Conservation (phyloP, 2,888 invertebrate genomes). For the Parasteatoda lunata region DNA sequence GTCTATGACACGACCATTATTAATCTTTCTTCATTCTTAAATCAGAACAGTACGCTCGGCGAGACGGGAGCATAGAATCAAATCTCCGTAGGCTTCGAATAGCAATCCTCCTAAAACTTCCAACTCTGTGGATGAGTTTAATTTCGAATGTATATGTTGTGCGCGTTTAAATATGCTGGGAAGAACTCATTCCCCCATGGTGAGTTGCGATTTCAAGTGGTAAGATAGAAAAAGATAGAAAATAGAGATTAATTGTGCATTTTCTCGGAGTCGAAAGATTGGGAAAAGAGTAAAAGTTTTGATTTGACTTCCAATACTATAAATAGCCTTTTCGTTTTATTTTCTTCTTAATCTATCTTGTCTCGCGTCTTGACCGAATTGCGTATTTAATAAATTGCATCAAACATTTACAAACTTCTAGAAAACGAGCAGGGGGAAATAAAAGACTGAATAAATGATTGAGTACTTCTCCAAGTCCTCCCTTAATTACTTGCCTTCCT, state of each 20-base stretch:
- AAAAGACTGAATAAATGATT: constrained; percentile 32
- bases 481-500: not conserved
- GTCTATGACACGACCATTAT: constrained; percentile 61
- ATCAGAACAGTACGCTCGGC: not conserved
- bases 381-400: constrained; percentile 55
- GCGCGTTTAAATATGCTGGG: not conserved
- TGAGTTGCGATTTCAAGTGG: constrained; percentile 23
- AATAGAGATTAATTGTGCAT: constrained; percentile 64
- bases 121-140: constrained; percentile 51
- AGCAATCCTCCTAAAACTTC: constrained; percentile 56
- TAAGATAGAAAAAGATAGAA: constrained; percentile 30
- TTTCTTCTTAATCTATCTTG: constrained; percentile 48
- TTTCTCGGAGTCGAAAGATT: constrained; percentile 17
- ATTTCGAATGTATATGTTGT: constrained; percentile 27
- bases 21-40: constrained; percentile 60
- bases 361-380: constrained; percentile 46
- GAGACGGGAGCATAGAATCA: constrained; percentile 16
- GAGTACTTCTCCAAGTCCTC: not conserved
- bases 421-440: constrained; percentile 14
- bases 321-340: not conserved
- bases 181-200: constrained; percentile 34
- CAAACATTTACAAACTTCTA: constrained; percentile 36
- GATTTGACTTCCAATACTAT: constrained; percentile 23
- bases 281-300: not conserved
- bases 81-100: constrained; percentile 38